A percentile compares a stretch with the other conserved stretches of the same genome.
phyloP scores from a whole-genome alignment of 2,888 invertebrate species.

The Fragum whitleyi region DNA sequence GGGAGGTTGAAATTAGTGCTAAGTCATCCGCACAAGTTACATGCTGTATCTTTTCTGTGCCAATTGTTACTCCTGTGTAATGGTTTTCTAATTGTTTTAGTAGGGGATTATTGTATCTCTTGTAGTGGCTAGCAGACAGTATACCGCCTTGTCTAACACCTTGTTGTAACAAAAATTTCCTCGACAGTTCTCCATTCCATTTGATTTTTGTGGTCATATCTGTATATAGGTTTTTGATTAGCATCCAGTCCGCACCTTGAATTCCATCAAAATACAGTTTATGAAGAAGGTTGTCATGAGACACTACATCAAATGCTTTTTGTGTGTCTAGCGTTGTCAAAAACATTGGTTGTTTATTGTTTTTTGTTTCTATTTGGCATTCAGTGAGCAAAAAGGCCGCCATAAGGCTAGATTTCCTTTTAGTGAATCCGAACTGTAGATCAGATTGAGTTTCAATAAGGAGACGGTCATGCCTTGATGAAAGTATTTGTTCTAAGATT shows the following conservation, averaged over 20 bases:
- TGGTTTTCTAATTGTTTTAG: not conserved
- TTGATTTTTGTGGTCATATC: not conserved
- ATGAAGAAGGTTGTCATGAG: too few relatives aligned
- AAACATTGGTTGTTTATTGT: not conserved
- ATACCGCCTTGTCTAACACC: too few relatives aligned
- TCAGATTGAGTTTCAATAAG: not conserved
- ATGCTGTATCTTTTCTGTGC: not conserved
- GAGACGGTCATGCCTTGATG: not conserved
- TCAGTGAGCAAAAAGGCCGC: not conserved
- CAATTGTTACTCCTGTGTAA: not conserved
- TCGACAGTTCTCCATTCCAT: not conserved
- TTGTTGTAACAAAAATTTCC: not conserved
- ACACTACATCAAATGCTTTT: too few relatives aligned
- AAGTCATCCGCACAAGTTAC: constrained; percentile 13
- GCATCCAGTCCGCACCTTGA: not conserved
- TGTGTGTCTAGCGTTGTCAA: too few relatives aligned
- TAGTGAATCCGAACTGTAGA: not conserved
- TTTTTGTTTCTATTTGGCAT: not conserved
- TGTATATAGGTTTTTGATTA: not conserved
- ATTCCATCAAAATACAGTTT: not conserved
- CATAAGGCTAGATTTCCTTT: not conserved
- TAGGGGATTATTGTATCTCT: too few relatives aligned
- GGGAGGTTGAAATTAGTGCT: not conserved
- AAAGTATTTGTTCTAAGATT: not conserved
- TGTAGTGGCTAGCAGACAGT: too few relatives aligned